Base-by-base conservation (phyloP, 2,797 vertebrate species). In the Setipinna tenuifilis region DNA sequence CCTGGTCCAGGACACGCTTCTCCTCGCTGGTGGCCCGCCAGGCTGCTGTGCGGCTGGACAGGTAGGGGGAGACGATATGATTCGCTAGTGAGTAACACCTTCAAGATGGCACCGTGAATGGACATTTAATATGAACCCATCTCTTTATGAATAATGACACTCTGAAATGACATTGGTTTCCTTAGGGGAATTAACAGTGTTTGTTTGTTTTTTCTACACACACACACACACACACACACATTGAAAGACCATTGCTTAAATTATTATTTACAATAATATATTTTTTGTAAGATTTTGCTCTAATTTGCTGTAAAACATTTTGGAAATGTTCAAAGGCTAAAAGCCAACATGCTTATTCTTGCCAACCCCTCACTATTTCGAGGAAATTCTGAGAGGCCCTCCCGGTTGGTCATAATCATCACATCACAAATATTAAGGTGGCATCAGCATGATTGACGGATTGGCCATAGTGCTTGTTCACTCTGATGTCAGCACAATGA, bases 1-100 rank as follows among this genome's bases (percentile, higher is more conserved):
- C 98, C 92, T 96, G 94, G 93, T 99, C 97, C 92, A 99, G 91
- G 0, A 95, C 96, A 87, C 96, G 97, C 93, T 99, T 99, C 94
- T 99, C 98, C 89, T 99, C 98, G 23, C 89, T 98, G 90, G 95
- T 98, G 91, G 89, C 96, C 92, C 98, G 95, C 97, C 98, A 98
- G 12, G 96, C 95, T 91, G 97, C 97, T 85, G 96, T 97, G 91
- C 97, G 96, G 92, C 98, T 99, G 91, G 83, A 7, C 68, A 16
- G 86, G 65, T 46, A 65, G 9, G 2, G 25, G 71, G 48, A 23
- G 21, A 54, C 83, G 87, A 46, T 85, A 82, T 1, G 6, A 2
- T 14, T 28, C 6, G 62, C 14, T 16, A 68, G 28, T 68, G 62
- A 25, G 16, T 31, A 59, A 59, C 17, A 82, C 6, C 25, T 54